Percentiles rank a stretch among this genome's conserved stretches.
Conservation (phyloP, 2,888 invertebrate genomes). For the Cordylochernes scorpioides region DNA sequence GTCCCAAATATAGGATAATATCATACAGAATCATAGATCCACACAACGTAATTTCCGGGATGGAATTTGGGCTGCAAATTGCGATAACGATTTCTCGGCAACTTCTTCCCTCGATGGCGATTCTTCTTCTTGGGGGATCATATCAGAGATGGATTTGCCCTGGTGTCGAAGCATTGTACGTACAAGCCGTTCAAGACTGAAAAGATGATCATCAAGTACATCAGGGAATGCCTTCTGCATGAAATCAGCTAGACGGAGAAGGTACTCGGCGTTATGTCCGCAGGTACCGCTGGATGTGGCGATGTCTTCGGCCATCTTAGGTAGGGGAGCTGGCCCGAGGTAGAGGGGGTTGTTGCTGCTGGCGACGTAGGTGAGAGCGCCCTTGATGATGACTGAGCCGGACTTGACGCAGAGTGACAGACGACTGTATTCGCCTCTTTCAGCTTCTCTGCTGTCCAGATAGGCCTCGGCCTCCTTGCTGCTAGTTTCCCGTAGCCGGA, state of each 20-base stretch:
- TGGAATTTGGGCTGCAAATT: too few species aligned
- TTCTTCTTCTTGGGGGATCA: too few species aligned
- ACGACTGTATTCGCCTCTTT: constrained; percentile 49
- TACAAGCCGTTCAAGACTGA: constrained; percentile 16
- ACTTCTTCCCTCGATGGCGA: too few species aligned
- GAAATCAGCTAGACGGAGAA: constrained; percentile 23
- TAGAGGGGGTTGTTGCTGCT: constrained; percentile 20
- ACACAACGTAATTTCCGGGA: too few species aligned
- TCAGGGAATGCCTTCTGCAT: constrained; percentile 22
- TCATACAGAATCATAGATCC: too few species aligned
- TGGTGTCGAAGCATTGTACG: too few species aligned
- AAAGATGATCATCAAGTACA: constrained; percentile 23
- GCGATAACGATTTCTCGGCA: too few species aligned
- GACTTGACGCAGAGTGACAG: too few species aligned
- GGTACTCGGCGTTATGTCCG: constrained; percentile 27
- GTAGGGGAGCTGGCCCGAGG: constrained; percentile 21
- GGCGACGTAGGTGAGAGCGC: constrained; percentile 24
- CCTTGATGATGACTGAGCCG: constrained; percentile 30
- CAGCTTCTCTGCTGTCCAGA: constrained; percentile 48
- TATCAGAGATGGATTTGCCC: too few species aligned
- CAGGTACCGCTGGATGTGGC: constrained; percentile 16
- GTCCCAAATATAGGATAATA: too few species aligned
- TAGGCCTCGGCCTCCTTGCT: constrained; percentile 38
- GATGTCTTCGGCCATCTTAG: constrained; percentile 23
- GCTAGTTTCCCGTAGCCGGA: constrained; percentile 36